phyloP scores from a whole-genome alignment of 2,113 vertebrate genomes.

The Candoia aspera region DNA sequence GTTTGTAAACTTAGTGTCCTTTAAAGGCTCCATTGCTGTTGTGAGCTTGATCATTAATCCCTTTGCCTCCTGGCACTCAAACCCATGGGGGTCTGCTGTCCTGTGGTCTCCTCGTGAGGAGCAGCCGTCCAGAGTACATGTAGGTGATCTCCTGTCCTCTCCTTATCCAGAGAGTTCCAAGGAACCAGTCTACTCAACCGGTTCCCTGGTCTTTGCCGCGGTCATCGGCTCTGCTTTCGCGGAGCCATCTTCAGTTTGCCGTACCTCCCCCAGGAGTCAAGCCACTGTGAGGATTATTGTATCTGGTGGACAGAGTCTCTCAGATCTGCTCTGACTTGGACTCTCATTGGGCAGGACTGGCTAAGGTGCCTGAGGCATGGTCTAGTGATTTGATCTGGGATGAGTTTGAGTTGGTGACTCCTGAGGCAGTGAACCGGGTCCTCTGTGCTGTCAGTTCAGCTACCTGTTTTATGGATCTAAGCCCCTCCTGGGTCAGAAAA shows the following conservation, averaged over 20 bases:
- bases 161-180: background rate
- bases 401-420: background rate
- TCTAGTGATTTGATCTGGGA: background rate
- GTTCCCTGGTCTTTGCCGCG: background rate
- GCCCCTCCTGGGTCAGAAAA: background rate
- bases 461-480: background rate
- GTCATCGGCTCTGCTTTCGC: too few species aligned
- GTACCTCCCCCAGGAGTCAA: background rate
- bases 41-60: background rate
- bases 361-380: background rate
- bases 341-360: background rate
- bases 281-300: background rate
- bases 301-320: background rate
- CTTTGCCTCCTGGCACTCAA: background rate
- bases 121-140: background rate
- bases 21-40: background rate
- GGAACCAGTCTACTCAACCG: background rate
- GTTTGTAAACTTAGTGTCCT: background rate
- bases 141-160: background rate
- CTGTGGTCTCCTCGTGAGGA: too few species aligned
- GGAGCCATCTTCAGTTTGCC: background rate
- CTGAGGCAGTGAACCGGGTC: background rate
- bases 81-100: too few species aligned
- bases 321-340: background rate
- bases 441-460: background rate